These are phyloP conservation scores for Maconellicoccus hirsutus DNA, from an alignment of 1,140 invertebrate genomes.

Conservation along the genomic window DNA sequence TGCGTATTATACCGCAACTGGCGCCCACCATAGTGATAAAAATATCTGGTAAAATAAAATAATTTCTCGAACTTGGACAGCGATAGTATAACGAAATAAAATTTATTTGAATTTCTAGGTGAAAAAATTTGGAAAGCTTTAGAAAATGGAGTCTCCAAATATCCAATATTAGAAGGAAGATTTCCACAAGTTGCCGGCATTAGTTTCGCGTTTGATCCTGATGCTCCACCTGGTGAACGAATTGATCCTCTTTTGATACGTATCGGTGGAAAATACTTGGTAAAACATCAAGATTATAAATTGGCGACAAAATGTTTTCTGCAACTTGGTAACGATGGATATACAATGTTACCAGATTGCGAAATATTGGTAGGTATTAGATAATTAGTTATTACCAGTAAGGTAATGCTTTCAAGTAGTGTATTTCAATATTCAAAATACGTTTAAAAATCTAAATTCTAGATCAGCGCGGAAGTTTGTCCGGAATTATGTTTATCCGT, in stretches of 20 bases:
- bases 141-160: constrained; percentile 66
- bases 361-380: constrained; percentile 48
- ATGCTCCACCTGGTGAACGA: constrained; percentile 51
- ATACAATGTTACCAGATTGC: constrained; percentile 59
- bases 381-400: not conserved
- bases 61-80: not conserved
- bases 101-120: constrained; percentile 39
- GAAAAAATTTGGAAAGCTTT: constrained; percentile 54
- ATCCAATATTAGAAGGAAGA: constrained; percentile 66
- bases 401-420: no score
- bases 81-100: no score
- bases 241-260: constrained; percentile 59
- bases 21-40: constrained; percentile 64
- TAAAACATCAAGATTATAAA: constrained; percentile 56
- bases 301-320: constrained; percentile 73
- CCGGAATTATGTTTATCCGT: constrained; percentile 66
- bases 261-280: constrained; percentile 72
- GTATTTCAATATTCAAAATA: no score
- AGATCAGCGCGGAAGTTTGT: constrained; percentile 70
- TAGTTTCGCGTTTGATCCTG: constrained; percentile 72
- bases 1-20: constrained; percentile 69
- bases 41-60: constrained; percentile 37
- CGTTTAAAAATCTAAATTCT: no score
- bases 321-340: constrained; percentile 70
- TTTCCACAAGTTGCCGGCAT: constrained; percentile 73